A percentile compares a stretch with the other conserved stretches of the same genome.
These are phyloP conservation scores for Galeopsomyia nigrocyanea DNA, from an alignment of 2,888 invertebrate genomes.

Conservation along the genomic window DNA sequence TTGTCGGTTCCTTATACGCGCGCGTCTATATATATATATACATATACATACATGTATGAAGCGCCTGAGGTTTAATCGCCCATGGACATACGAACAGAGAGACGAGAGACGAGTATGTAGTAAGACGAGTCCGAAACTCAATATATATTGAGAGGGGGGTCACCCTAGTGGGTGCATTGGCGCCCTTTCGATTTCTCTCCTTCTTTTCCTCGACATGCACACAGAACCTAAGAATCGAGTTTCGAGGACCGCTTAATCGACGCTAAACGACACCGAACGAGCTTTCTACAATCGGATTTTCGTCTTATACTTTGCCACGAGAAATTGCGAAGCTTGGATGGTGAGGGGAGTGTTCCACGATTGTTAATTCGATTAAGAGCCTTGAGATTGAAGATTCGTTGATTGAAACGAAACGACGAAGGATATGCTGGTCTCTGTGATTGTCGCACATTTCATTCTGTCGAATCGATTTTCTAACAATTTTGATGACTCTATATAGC, in stretches of 20 bases:
- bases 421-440: too few species aligned
- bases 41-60: slow-evolving; percentile 13
- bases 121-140: slow-evolving; percentile 54
- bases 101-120: not conserved
- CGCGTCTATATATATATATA: not conserved
- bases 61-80: slow-evolving; percentile 52
- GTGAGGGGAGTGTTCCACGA: not conserved
- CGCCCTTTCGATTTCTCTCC: slow-evolving; percentile 14
- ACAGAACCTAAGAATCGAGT: slow-evolving; percentile 20
- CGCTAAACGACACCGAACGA: slow-evolving; percentile 36
- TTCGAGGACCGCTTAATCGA: slow-evolving; percentile 30
- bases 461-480: too few species aligned
- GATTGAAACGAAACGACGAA: too few species aligned
- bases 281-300: slow-evolving; percentile 30
- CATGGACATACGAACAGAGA: slow-evolving; percentile 39
- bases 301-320: not conserved
- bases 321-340: slow-evolving; percentile 20
- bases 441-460: too few species aligned
- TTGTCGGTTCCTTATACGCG: slow-evolving; percentile 36
- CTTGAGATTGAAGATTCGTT: too few species aligned
- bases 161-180: slow-evolving; percentile 15
- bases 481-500: too few species aligned
- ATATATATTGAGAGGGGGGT: slow-evolving; percentile 45
- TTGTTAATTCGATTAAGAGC: not conserved
- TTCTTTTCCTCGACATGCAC: slow-evolving; percentile 1